Evolutionary conservation across 2,113 vertebrate species (phyloP), one percentile per base, ranked within the genome.

Genomic region (Alligator mississippiensis): DNA sequence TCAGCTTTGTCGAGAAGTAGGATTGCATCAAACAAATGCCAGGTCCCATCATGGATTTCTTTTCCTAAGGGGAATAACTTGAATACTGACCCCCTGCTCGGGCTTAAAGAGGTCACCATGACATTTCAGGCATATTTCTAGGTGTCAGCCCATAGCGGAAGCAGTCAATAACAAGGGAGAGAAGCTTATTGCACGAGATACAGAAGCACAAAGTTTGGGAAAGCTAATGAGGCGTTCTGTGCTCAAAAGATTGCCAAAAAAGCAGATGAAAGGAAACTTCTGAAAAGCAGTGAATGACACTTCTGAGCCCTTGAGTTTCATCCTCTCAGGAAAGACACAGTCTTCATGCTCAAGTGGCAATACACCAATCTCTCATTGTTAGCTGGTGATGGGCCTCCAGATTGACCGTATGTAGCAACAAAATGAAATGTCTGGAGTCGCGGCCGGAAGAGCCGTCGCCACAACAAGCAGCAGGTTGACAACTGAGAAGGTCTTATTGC

Each of bases 161-260:
- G 21, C 38, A 25, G 5, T 8, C 11, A 8, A 54, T 8, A 47
- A 4, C 24, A 2, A 5, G 58, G 80, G 22, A 30, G 0, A 1
- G 58, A 28, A 59, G 22, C 28, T 47, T 10, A 25, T 1, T 0
- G 5, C 17, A 70, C 2, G 60, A 10, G 54, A 38, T 25, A 28
- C 59, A 75, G 4, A 21, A 2, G n/a, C 0, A n/a, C 82, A 81
- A 25, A 21, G 54, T 47, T 59, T 27, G 72, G 82, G 38, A 10
- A 21, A 10, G 64, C 77, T 83, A 25, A 11, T 0, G 4, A 72
- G 7, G n/a, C 17, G 68, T 59, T 80, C 21, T 30, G 28, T 0
- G 0, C 4, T 18, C 54, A 64, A 68, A 72, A 86, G 66, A 91
- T 5, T 72, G 70, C 75, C 70, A 81, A 16, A 57, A 0, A 0